Evolutionary conservation across 2,797 vertebrate genomes (phyloP).

Genomic region (Sebastiscus albofasciatus): DNA sequence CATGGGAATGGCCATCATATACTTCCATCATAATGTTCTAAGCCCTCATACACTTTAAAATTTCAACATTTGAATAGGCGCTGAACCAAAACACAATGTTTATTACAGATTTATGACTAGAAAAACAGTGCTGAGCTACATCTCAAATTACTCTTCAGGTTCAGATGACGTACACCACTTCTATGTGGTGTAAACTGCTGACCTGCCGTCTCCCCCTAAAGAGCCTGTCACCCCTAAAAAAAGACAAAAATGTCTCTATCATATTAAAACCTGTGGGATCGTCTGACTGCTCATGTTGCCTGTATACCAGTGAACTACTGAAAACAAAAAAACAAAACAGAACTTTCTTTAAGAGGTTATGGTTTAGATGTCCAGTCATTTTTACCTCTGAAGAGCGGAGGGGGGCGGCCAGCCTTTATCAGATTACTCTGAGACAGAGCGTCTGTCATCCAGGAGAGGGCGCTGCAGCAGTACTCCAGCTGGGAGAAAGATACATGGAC

Average conservation of each 20-base stretch:
- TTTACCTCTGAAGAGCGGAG: slow-evolving; percentile 70
- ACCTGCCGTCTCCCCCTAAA: background rate
- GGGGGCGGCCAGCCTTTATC: slow-evolving; percentile 65
- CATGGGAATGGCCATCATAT: background rate
- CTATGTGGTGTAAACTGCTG: background rate
- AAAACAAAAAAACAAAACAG: background rate
- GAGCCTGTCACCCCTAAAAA: background rate
- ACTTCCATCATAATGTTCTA: background rate
- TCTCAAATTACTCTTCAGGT: background rate
- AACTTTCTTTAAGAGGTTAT: background rate
- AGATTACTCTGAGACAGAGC: slow-evolving; percentile 82
- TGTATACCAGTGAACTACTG: background rate
- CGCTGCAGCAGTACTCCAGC: slow-evolving; percentile 85
- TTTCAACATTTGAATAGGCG: background rate
- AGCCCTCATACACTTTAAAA: background rate
- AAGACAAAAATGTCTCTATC: background rate
- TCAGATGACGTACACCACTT: background rate
- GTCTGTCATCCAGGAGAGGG: slow-evolving; percentile 86
- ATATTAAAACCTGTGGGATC: background rate
- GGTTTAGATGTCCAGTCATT: too few species aligned
- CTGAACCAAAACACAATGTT: background rate
- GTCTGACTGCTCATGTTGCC: background rate
- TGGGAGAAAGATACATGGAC: slow-evolving; percentile 48
- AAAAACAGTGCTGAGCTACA: background rate
- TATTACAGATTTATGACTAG: background rate